These are phyloP conservation scores for Diplodus puntazzo DNA, from an alignment of 2,797 vertebrate species.

Conservation along the genomic window DNA sequence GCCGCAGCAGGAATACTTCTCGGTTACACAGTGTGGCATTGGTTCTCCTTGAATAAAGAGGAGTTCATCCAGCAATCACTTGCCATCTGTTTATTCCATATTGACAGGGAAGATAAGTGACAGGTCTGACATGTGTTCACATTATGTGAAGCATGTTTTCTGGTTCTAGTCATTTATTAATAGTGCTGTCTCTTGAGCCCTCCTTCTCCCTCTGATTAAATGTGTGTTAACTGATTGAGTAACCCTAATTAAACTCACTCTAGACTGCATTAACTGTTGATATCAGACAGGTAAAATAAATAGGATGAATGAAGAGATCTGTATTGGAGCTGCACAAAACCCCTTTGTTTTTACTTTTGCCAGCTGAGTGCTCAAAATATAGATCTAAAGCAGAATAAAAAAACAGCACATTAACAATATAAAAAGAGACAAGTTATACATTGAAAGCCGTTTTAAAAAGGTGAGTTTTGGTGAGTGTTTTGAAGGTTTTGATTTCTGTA, in stretches of 20 bases:
- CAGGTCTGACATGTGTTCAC: constrained; percentile 9
- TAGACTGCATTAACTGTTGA: background rate
- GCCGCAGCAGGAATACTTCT: constrained; percentile 4
- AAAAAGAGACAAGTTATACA: no score
- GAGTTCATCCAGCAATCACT: constrained; percentile 13
- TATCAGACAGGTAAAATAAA: background rate
- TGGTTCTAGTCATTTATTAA: constrained; percentile 27
- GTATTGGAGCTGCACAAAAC: background rate
- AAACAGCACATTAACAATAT: no score
- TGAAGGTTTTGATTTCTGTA: no score
- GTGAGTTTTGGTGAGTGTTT: no score
- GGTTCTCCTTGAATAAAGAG: background rate
- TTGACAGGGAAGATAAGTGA: constrained; percentile 9
- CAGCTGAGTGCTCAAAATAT: background rate
- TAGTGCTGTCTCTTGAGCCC: constrained; percentile 8
- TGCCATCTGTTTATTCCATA: constrained; percentile 34
- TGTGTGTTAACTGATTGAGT: constrained; percentile 24
- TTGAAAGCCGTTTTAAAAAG: no score
- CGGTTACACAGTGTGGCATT: constrained; percentile 8
- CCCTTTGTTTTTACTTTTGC: background rate
- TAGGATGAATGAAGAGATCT: background rate
- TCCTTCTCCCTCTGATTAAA: constrained; percentile 15
- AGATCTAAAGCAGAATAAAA: no score
- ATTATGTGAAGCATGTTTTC: constrained; percentile 8
- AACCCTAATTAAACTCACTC: constrained; percentile 19